These are phyloP conservation scores for Morone saxatilis DNA, from an alignment of 2,113 vertebrate genomes.

Conservation along the genomic window DNA sequence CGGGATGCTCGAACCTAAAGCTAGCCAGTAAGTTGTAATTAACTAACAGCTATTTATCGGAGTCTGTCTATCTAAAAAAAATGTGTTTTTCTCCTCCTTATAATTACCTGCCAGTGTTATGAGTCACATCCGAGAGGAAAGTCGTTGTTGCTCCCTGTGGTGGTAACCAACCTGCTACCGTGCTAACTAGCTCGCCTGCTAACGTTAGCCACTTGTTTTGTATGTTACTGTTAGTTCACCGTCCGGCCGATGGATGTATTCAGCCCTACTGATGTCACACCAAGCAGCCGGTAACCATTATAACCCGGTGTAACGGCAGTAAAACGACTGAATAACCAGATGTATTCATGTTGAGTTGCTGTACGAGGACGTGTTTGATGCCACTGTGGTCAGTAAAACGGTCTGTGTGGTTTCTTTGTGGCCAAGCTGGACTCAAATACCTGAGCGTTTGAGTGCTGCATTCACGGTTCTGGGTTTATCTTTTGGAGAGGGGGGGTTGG, in stretches of 20 bases:
- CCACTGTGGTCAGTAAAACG: conserved; percentile 37
- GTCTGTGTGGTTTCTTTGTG: conserved; percentile 53
- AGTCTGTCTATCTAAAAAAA: too few relatives aligned
- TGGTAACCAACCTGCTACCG: conserved; percentile 43
- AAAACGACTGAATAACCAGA: background rate
- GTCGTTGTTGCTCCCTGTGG: conserved; percentile 9
- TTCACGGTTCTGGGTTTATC: conserved; percentile 10
- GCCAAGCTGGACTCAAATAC: conserved; percentile 26
- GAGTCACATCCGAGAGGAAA: conserved; percentile 27
- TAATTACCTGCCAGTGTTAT: background rate
- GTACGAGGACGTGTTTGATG: background rate
- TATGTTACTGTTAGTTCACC: conserved; percentile 33
- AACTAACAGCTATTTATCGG: too few relatives aligned
- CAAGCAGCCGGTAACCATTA: background rate
- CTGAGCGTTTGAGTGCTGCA: conserved; percentile 15
- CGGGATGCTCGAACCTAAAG: conserved; percentile 84
- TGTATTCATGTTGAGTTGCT: background rate
- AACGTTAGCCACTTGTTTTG: conserved; percentile 76
- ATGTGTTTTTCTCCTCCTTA: fast-evolving
- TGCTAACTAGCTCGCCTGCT: conserved; percentile 62
- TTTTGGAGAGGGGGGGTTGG: background rate
- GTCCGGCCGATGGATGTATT: conserved; percentile 20
- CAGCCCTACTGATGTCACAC: background rate
- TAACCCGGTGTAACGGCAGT: background rate
- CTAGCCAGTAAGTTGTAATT: conserved; percentile 79